Evolutionary conservation across 2,113 vertebrate genomes (phyloP), one percentile per base, ranked within the genome.

Genomic region (Lycocorax pyrrhopterus): DNA sequence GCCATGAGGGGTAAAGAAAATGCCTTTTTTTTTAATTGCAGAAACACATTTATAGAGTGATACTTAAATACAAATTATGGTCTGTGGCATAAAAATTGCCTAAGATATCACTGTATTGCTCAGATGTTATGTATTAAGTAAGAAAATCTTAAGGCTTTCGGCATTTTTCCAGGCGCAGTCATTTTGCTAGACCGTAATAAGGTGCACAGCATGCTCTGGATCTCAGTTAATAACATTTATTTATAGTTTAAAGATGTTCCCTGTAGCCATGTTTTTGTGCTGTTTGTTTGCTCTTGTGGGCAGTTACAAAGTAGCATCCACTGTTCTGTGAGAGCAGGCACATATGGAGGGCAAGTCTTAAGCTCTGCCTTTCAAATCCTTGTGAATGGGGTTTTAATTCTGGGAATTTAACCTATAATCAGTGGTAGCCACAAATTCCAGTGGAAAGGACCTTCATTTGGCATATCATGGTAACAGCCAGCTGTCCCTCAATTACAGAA

Each of bases 351-450:
- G 51, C 52, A 75, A 51, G 19, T 55, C 51, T 89, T 87, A 91
- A 95, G 87, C 66, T 75, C 35, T 29, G 49, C 71, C 62, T 87
- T 63, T 75, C 62, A 94, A 91, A 95, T 87, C 60, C 66, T 89
- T 67, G 32, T 81, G 89, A 95, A 91, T 71, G 90, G 69, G 43
- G 39, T 33, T 91, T 94, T 94, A 90, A 90, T 92, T 94, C 77
- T 52, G 37, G 46, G 80, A 92, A 35, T 92, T 94, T 44, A 89
- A 87, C 35, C 29, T 84, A 29, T 83, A 86, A 67, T 87, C 76
- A 71, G 47, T 35, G 37, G 9, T 55, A 78, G 80, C 18, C n/a
- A 69, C 26, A 27, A 89, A 75, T 74, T 87, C 63, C 21, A n/a
- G 30, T 78, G 56, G 44, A 64, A 47, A 21, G 60, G 37, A 88